Evolutionary conservation across 2,888 invertebrate species (phyloP), one percentile per base, ranked within the genome.

Genomic region (Ceratothoa steindachneri): DNA sequence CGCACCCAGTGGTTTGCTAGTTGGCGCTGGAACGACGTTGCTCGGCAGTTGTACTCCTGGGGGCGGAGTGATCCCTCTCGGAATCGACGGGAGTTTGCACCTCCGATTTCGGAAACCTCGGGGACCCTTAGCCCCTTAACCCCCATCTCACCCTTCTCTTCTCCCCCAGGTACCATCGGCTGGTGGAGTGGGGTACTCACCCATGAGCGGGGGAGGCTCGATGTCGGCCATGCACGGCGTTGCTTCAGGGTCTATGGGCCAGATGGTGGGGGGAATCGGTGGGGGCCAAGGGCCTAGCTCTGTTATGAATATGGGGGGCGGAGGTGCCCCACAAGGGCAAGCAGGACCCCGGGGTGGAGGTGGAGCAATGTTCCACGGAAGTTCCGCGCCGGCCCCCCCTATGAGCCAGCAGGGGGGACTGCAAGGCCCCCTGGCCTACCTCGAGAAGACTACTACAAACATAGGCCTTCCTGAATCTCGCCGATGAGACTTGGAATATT

Each of bases 371-470:
- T 78, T 74, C n/a, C 80, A n/a, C 67, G 68, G 27, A 53, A 7
- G 7, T 22, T 5, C 7, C 15, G 7, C 22, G 7, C 60, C 60
- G n/a, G 24, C 65, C 7, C 64, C 12, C 28, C 22, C 29, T 24
- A 24, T 22, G 1, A 66, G 65, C 29, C 55, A 53, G 5, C 82
- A 83, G 85, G 87, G 88, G 0, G 87, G 90, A 1, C 86, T 93
- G 72, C 93, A 92, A 81, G 93, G 93, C 5, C 94, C 93, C 0
- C 87, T 94, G 79, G 93, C 93, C 0, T 93, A 90, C 83, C 86
- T 95, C 77, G 93, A 94, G 87, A 93, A 93, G 87, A 93, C 93
- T 80, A 92, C 93, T 82, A 93, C 93, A 85, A 93, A 93, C 86
- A 93, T 94, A 88, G 93, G 93, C 64, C 74, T 79, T 74, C 79